Evolutionary conservation across 2,113 vertebrate genomes (phyloP).

Genomic region (Indri indri): DNA sequence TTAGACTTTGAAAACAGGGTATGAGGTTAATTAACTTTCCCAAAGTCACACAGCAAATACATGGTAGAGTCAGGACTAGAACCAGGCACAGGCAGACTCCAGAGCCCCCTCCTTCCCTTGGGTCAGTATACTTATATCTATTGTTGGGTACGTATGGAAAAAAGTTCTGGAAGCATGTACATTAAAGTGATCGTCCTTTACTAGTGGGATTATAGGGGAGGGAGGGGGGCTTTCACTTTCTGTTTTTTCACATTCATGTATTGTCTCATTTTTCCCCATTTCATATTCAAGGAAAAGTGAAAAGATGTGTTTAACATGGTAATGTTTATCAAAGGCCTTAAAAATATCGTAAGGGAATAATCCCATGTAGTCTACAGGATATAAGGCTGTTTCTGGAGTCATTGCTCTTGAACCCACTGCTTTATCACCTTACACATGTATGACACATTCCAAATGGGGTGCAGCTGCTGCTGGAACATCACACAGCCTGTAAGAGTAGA

Average conservation of each 20-base stretch:
- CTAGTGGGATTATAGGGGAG: background rate
- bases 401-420: background rate
- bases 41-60: background rate
- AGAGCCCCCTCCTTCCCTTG: background rate
- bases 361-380: background rate
- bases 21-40: background rate
- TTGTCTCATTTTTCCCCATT: background rate
- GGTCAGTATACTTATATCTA: accelerated
- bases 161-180: background rate
- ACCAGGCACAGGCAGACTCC: background rate
- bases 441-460: background rate
- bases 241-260: background rate
- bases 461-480: background rate
- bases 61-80: background rate
- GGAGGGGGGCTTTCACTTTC: background rate
- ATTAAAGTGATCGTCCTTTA: background rate
- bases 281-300: background rate
- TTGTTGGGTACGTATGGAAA: accelerated
- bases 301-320: background rate
- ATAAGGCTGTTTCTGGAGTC: background rate
- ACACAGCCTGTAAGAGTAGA: background rate
- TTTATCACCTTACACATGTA: too few species aligned
- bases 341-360: background rate
- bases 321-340: background rate
- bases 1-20: background rate